Evolutionary conservation across 2,113 vertebrate species (phyloP).

Genomic region (Asarcornis scutulata): DNA sequence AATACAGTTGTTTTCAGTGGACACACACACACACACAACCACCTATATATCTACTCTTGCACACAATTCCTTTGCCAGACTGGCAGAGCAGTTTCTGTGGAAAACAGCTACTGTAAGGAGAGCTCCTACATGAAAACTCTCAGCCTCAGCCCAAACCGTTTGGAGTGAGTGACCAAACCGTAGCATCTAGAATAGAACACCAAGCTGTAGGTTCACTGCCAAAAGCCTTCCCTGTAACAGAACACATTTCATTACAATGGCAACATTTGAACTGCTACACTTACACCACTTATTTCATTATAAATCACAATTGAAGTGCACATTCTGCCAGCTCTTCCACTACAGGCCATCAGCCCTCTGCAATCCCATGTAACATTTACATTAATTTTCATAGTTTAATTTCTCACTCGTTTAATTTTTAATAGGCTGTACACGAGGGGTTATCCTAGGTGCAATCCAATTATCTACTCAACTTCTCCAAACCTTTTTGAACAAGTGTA

Average conservation of each 20-base stretch:
- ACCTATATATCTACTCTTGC: background rate
- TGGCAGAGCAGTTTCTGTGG: background rate
- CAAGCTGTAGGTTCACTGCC: background rate
- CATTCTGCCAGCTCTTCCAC: constrained; percentile 20
- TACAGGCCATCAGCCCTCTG: background rate
- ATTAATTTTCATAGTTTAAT: constrained; percentile 13
- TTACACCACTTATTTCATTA: background rate
- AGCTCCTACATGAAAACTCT: background rate
- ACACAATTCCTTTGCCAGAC: background rate
- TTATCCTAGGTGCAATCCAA: background rate
- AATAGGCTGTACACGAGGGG: background rate
- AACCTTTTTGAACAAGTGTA: background rate
- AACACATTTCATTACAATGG: background rate
- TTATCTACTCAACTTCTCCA: background rate
- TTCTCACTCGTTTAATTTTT: constrained; percentile 22
- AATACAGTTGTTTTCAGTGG: background rate
- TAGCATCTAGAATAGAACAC: background rate
- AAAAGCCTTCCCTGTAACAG: background rate
- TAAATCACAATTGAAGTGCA: background rate
- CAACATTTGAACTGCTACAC: background rate
- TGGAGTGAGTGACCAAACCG: fast-evolving
- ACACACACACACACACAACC: fast-evolving
- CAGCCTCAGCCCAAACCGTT: background rate
- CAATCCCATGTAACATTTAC: background rate
- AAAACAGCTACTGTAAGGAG: background rate